These are phyloP conservation scores for Andrena praecox DNA, from an alignment of 2,888 invertebrate species.

Conservation along the genomic window DNA sequence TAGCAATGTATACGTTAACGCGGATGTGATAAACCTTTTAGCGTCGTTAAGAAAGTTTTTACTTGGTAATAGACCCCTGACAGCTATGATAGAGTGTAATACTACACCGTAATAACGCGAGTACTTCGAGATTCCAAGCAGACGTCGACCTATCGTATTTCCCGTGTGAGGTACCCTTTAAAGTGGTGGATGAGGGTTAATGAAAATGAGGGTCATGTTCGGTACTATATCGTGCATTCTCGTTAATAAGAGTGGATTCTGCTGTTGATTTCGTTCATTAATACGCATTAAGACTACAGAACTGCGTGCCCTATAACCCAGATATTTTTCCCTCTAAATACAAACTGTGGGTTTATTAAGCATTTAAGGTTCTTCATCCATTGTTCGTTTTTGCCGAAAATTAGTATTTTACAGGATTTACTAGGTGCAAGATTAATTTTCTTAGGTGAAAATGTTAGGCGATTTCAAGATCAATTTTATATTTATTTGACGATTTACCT, in stretches of 20 bases:
- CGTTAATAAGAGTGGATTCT: conserved; percentile 16
- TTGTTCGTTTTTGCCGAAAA: background rate
- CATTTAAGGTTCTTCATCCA: background rate
- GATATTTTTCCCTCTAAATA: background rate
- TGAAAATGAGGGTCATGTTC: conserved; percentile 17
- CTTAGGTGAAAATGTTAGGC: too few relatives aligned
- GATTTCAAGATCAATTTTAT: too few relatives aligned
- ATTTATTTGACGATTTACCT: conserved; percentile 85
- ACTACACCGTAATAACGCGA: conserved; percentile 29
- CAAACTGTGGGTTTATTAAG: background rate
- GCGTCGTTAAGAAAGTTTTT: conserved; percentile 45
- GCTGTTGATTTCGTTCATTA: conserved; percentile 20
- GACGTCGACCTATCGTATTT: conserved; percentile 39
- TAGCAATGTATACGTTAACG: background rate
- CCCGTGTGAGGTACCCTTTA: conserved; percentile 19
- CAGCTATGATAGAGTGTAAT: conserved; percentile 49
- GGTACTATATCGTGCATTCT: conserved; percentile 9
- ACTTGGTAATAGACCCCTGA: conserved; percentile 36
- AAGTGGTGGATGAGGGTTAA: conserved; percentile 14
- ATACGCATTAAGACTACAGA: background rate
- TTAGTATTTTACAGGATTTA: background rate
- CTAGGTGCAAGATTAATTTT: too few relatives aligned
- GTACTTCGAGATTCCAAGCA: conserved; percentile 21
- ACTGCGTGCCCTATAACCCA: background rate
- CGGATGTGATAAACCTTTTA: conserved; percentile 17